Percentiles rank a stretch among this genome's conserved stretches.
Conservation (phyloP, 2,888 invertebrate species). For the Odontomyia ornata region DNA sequence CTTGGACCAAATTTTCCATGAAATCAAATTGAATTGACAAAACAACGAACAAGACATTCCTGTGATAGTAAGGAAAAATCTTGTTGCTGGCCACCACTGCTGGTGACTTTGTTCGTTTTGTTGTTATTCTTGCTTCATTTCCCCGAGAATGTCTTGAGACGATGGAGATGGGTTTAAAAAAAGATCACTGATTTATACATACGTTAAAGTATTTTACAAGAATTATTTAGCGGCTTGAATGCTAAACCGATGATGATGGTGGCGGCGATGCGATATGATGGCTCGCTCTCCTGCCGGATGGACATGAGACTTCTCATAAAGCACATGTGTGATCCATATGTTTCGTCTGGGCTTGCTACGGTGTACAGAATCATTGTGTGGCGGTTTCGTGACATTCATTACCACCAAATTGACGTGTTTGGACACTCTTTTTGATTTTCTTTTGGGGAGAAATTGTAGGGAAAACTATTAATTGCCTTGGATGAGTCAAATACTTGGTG, state of each 20-base stretch:
- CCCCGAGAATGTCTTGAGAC: neutral
- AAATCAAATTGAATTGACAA: too few relatives aligned
- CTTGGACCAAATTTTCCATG: neutral
- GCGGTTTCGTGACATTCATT: conserved; percentile 20
- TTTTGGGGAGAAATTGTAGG: neutral
- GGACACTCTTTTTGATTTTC: neutral
- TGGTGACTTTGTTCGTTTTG: neutral
- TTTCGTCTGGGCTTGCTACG: conserved; percentile 19
- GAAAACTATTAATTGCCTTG: too few relatives aligned
- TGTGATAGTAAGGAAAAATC: conserved; percentile 20
- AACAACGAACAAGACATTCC: neutral
- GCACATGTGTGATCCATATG: conserved; percentile 37
- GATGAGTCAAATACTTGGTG: too few relatives aligned
- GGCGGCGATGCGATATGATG: neutral
- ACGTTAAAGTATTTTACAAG: conserved; percentile 24
- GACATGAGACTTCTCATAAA: conserved; percentile 6
- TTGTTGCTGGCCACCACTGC: conserved; percentile 38
- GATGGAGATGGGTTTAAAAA: neutral
- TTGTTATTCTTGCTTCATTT: neutral
- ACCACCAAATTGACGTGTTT: neutral
- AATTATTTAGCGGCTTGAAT: conserved; percentile 28
- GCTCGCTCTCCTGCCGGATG: conserved; percentile 35
- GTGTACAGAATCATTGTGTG: conserved; percentile 1
- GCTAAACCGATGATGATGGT: neutral
- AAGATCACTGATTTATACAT: conserved; percentile 39